phyloP scores from a whole-genome alignment of 1,140 invertebrate species.

The Pogonognathellus flavescens region DNA sequence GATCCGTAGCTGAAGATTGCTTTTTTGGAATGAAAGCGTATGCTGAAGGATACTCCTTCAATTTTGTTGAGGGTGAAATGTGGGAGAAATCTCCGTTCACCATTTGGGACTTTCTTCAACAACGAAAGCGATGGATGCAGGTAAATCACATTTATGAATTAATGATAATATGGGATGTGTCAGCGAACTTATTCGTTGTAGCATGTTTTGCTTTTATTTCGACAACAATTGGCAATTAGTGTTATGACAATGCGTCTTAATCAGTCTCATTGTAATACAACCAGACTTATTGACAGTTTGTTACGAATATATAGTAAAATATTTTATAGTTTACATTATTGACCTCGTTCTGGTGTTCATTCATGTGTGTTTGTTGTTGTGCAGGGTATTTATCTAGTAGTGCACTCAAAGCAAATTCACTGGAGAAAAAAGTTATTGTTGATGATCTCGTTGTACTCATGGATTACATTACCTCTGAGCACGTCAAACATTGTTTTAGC shows the following conservation, averaged over 20 bases:
- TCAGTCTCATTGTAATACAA: too few species aligned
- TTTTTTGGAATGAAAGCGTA: conserved; percentile 96
- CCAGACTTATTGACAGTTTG: too few species aligned
- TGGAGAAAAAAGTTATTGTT: conserved; percentile 86
- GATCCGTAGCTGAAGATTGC: conserved; percentile 97
- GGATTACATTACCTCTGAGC: conserved; percentile 93
- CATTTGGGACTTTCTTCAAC: conserved; percentile 93
- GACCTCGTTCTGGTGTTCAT: too few species aligned
- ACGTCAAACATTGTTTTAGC: conserved; percentile 90
- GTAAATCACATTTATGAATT: conserved; percentile 48
- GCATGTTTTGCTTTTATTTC: too few species aligned
- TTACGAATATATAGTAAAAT: too few species aligned
- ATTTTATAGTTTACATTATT: too few species aligned
- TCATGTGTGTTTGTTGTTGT: conserved; percentile 52
- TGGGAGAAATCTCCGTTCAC: conserved; percentile 98
- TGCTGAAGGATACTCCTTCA: conserved; percentile 86
- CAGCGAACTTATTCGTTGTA: too few species aligned
- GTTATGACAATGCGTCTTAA: too few species aligned
- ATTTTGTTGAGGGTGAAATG: conserved; percentile 97
- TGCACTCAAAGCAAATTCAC: conserved; percentile 90
- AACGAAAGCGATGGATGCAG: conserved; percentile 93
- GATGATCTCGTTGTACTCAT: conserved; percentile 92
- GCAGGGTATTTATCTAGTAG: conserved; percentile 94
- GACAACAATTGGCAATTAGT: too few species aligned
- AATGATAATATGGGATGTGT: neutral